These are phyloP conservation scores for Tychaedon coryphoeus DNA, from an alignment of 2,113 vertebrate species.

Conservation along the genomic window DNA sequence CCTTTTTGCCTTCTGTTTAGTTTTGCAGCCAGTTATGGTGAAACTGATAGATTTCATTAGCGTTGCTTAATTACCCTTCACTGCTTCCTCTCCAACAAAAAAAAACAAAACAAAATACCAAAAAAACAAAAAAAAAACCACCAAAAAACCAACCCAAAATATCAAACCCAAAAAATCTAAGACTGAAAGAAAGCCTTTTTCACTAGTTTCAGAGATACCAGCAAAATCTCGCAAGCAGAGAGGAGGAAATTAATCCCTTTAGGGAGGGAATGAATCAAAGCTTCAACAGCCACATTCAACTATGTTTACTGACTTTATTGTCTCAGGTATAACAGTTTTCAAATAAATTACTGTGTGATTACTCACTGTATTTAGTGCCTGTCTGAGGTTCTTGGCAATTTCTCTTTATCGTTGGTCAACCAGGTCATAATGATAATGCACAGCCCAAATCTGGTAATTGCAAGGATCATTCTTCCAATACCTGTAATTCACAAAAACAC, in stretches of 20 bases:
- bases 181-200: background rate
- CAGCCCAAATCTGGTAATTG: background rate
- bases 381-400: background rate
- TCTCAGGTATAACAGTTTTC: background rate
- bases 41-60: slow-evolving; percentile 19
- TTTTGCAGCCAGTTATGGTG: background rate
- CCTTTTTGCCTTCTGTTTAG: background rate
- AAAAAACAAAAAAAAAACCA: background rate
- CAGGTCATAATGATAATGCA: background rate
- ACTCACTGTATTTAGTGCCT: background rate
- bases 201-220: background rate
- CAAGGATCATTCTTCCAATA: background rate
- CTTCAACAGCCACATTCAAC: background rate
- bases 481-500: background rate
- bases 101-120: too few species aligned
- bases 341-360: background rate
- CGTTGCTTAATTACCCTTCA: background rate
- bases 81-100: background rate
- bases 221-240: background rate
- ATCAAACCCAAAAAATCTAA: background rate
- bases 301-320: background rate
- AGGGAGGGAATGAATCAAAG: background rate
- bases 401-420: background rate
- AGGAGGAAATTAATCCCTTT: background rate
- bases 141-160: background rate